A percentile compares a stretch with the other conserved stretches of the same genome.
phyloP scores from a whole-genome alignment of 2,113 vertebrate genomes.

The Epinephelus lanceolatus region DNA sequence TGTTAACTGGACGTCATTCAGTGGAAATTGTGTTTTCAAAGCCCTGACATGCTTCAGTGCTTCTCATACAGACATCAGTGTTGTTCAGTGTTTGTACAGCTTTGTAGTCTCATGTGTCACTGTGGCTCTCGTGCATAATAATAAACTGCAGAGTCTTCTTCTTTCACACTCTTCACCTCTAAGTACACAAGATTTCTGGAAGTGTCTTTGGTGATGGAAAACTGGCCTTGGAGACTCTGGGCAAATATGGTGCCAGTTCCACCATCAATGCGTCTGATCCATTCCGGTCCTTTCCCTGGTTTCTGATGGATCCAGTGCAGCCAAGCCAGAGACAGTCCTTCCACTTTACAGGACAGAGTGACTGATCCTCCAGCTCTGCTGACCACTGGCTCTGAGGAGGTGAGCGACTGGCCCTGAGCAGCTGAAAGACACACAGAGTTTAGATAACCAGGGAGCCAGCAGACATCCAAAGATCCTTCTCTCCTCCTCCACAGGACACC shows the following conservation, averaged over 20 bases:
- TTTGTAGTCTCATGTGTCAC: constrained; percentile 11
- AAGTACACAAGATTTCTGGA: constrained; percentile 28
- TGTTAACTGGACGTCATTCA: too few relatives aligned
- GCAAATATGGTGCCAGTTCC: constrained; percentile 48
- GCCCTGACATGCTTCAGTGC: constrained; percentile 20
- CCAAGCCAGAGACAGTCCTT: constrained; percentile 21
- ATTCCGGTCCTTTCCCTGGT: constrained; percentile 11
- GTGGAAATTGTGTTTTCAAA: background rate
- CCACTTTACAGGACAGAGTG: constrained; percentile 30
- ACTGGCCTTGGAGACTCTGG: constrained; percentile 39
- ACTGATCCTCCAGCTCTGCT: constrained; percentile 25
- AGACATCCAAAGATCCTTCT: background rate
- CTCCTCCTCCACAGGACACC: background rate
- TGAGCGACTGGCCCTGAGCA: constrained; percentile 38
- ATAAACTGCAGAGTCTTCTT: constrained; percentile 48
- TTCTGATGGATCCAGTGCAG: constrained; percentile 54
- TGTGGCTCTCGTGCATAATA: constrained; percentile 20
- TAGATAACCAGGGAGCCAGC: background rate
- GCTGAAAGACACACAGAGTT: constrained; percentile 36
- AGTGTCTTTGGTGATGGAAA: constrained; percentile 51
- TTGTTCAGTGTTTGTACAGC: constrained; percentile 25
- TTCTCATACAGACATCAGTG: background rate
- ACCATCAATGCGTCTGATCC: constrained; percentile 28
- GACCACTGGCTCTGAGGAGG: constrained; percentile 41
- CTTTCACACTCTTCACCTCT: constrained; percentile 26